Percentiles rank a stretch among this genome's conserved stretches.
Conservation (phyloP, 2,888 invertebrate genomes). For the Latheticus oryzae region DNA sequence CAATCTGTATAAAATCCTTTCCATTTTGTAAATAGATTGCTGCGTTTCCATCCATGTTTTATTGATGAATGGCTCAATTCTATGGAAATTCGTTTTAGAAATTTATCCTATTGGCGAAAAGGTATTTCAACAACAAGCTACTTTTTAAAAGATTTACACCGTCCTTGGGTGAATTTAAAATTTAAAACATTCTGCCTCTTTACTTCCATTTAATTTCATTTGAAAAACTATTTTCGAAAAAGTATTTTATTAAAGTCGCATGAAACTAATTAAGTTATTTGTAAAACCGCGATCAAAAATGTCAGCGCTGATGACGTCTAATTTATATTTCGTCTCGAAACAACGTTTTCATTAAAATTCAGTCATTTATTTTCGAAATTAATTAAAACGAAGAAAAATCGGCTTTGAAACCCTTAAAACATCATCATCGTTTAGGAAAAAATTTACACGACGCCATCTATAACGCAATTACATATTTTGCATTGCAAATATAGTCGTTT, state of each 20-base stretch:
- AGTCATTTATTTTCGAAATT: conserved; percentile 15
- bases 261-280: too few relatives aligned
- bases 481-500: too few relatives aligned
- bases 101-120: conserved; percentile 25
- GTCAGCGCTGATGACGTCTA: conserved; percentile 24
- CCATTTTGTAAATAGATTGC: conserved; percentile 2
- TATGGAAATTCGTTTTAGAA: conserved; percentile 24
- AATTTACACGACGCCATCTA: too few relatives aligned
- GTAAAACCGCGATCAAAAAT: too few relatives aligned
- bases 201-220: conserved; percentile 17
- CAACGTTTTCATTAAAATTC: conserved; percentile 32
- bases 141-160: conserved; percentile 30
- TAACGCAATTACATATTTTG: too few relatives aligned
- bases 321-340: conserved; percentile 26
- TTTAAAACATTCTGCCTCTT: conserved; percentile 19
- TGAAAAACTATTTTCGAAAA: too few relatives aligned
- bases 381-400: too few relatives aligned
- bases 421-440: too few relatives aligned
- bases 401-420: too few relatives aligned
- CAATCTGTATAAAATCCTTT: conserved; percentile 5
- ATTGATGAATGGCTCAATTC: conserved; percentile 26
- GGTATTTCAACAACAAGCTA: conserved; percentile 26
- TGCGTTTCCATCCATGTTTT: conserved; percentile 1
- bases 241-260: too few relatives aligned
- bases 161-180: conserved; percentile 19